Percentiles rank a stretch among this genome's conserved stretches.
Evolutionary conservation across 2,888 invertebrate genomes (phyloP).

Genomic region (Asteroscopus sphinx): DNA sequence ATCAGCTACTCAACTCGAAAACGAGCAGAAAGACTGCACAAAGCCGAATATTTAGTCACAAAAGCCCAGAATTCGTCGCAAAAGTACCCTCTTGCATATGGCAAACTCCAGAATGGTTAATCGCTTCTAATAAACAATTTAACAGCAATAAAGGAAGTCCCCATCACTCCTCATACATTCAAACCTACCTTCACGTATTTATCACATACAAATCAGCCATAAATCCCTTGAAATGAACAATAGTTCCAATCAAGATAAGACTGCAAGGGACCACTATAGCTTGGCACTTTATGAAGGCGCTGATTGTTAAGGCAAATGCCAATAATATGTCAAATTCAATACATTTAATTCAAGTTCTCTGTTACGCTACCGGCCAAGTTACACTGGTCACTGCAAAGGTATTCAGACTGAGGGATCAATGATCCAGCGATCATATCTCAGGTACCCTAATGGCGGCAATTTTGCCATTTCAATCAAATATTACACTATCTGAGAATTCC

Average conservation of each 20-base stretch:
- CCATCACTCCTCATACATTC: conserved; percentile 27
- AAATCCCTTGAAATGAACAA: conserved; percentile 69
- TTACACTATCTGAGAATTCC: conserved; percentile 63
- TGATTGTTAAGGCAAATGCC: conserved; percentile 13
- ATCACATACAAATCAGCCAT: conserved; percentile 55
- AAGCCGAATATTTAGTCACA: no score
- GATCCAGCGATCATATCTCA: conserved; percentile 60
- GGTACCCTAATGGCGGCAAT: conserved; percentile 71
- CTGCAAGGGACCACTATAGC: conserved; percentile 30
- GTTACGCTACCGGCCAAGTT: conserved; percentile 19
- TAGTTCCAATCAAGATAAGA: conserved; percentile 72
- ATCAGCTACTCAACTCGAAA: no score
- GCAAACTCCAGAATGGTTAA: conserved; percentile 9
- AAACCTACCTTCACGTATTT: conserved; percentile 37
- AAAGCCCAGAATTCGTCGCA: no score
- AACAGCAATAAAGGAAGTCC: conserved; percentile 48
- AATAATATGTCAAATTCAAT: conserved; percentile 1
- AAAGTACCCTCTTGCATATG: conserved; percentile 6
- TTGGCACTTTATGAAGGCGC: conserved; percentile 23
- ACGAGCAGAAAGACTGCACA: no score
- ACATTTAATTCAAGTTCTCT: conserved; percentile 24
- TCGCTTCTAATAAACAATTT: conserved; percentile 43
- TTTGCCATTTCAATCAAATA: conserved; percentile 77
- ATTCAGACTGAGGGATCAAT: conserved; percentile 49
- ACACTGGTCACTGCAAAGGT: conserved; percentile 29